These are phyloP conservation scores for Eremophila alpestris DNA, from an alignment of 2,797 vertebrate genomes.

Conservation along the genomic window DNA sequence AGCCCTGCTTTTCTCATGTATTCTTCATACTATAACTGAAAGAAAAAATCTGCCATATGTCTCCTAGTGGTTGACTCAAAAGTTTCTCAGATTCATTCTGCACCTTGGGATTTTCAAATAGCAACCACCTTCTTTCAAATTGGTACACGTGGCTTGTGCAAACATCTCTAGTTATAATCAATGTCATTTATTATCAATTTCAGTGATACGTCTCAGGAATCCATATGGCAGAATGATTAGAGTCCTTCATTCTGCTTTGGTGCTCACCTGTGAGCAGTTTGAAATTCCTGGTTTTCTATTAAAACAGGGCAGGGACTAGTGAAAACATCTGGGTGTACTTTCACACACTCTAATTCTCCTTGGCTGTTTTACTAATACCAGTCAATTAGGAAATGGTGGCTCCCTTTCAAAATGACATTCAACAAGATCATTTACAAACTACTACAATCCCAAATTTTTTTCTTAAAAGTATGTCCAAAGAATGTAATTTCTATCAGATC, in stretches of 20 bases:
- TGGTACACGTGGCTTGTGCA: not conserved
- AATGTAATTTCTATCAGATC: slow-evolving; percentile 42
- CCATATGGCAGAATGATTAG: not conserved
- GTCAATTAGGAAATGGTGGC: slow-evolving; percentile 36
- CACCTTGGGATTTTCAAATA: not conserved
- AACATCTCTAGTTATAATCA: not conserved
- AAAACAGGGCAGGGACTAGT: not conserved
- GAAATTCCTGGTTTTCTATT: slow-evolving; percentile 10
- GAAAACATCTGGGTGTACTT: slow-evolving; percentile 38
- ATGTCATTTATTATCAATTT: not conserved
- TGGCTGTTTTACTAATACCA: slow-evolving; percentile 49
- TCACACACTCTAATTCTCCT: slow-evolving; percentile 37
- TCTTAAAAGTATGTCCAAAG: not conserved
- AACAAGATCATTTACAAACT: slow-evolving; percentile 20
- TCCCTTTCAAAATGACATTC: not conserved
- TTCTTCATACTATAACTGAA: not conserved
- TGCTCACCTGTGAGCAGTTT: slow-evolving; percentile 23
- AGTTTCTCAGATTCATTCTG: not conserved
- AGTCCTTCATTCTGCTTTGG: slow-evolving; percentile 24
- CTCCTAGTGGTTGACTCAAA: not conserved
- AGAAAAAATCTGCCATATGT: not conserved
- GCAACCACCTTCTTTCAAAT: not conserved
- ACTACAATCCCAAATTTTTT: not conserved
- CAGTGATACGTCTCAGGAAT: not conserved
- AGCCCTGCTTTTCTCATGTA: not conserved